phyloP scores from a whole-genome alignment of 35 echinoderm and acorn worm genomes.

The Heliocidaris tuberculata region DNA sequence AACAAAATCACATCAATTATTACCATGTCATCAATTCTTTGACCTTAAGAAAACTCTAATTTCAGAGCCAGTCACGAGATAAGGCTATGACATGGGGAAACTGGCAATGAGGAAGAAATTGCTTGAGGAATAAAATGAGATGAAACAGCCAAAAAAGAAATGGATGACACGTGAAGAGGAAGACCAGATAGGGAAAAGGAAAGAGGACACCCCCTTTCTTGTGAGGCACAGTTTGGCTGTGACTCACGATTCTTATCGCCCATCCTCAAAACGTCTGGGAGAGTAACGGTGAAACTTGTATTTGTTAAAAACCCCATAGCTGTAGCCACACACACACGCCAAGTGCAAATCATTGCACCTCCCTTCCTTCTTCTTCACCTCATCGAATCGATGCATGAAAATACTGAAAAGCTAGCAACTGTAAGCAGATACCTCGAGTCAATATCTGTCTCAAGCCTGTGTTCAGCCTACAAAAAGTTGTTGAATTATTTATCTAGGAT shows the following conservation, averaged over 20 bases:
- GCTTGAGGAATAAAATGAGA: not conserved
- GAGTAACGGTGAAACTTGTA: not conserved
- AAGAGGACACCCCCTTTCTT: not conserved
- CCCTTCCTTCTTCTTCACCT: not conserved
- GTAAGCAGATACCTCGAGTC: slow-evolving; percentile 20
- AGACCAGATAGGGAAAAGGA: not conserved
- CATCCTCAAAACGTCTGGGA: slow-evolving; percentile 7
- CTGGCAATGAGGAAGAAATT: not conserved
- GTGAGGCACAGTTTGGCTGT: slow-evolving; percentile 7
- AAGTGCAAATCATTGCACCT: not conserved
- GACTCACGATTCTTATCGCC: slow-evolving; percentile 9
- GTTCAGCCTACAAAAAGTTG: not conserved
- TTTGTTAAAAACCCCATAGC: not conserved
- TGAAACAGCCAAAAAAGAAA: not conserved
- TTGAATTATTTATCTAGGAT: slow-evolving; percentile 56
- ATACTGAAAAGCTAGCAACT: not conserved
- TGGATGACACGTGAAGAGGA: slow-evolving; percentile 9
- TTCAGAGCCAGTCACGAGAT: not conserved
- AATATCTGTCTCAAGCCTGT: slow-evolving; percentile 10
- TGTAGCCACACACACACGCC: not conserved
- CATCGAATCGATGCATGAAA: not conserved
- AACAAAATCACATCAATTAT: too few species aligned
- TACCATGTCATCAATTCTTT: not conserved
- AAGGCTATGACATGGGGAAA: not conserved
- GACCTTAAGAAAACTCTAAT: not conserved